These are phyloP conservation scores for Phalera bucephala DNA, from an alignment of 2,888 invertebrate species.

Conservation along the genomic window DNA sequence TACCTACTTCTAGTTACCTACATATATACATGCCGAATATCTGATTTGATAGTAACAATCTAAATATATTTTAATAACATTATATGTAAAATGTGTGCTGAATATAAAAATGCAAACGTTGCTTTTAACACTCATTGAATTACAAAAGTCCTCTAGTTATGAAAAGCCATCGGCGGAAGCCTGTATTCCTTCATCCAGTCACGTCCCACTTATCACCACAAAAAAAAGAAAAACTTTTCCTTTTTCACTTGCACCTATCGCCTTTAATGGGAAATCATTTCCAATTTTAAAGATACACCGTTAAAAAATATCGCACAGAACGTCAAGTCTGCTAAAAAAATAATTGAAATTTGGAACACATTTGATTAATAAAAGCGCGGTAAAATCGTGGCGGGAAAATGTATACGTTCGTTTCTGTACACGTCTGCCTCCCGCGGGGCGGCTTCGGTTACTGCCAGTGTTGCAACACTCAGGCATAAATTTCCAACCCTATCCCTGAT, in stretches of 20 bases:
- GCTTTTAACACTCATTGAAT: not conserved
- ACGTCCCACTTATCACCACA: not conserved
- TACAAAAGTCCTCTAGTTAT: not conserved
- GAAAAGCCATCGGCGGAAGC: not conserved
- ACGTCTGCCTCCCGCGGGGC: conserved; percentile 29
- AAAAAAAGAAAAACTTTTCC: not conserved
- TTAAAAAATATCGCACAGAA: too few relatives aligned
- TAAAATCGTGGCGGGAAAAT: conserved; percentile 34
- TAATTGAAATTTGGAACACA: not conserved
- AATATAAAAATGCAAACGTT: not conserved
- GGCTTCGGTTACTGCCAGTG: conserved; percentile 31
- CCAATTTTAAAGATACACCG: too few relatives aligned
- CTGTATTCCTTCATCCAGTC: not conserved
- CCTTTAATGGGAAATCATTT: too few relatives aligned
- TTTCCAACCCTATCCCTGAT: too few relatives aligned
- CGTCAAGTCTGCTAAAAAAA: too few relatives aligned
- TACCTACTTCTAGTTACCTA: too few relatives aligned
- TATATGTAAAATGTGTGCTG: too few relatives aligned
- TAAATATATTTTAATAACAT: too few relatives aligned
- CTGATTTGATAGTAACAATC: too few relatives aligned
- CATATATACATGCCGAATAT: too few relatives aligned
- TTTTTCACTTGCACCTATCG: not conserved
- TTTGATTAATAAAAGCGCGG: conserved; percentile 4
- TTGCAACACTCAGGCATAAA: conserved; percentile 5
- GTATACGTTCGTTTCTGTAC: conserved; percentile 21